Evolutionary conservation across 2,797 vertebrate species (phyloP), one percentile per base, ranked within the genome.

Genomic region (Coluber constrictor): DNA sequence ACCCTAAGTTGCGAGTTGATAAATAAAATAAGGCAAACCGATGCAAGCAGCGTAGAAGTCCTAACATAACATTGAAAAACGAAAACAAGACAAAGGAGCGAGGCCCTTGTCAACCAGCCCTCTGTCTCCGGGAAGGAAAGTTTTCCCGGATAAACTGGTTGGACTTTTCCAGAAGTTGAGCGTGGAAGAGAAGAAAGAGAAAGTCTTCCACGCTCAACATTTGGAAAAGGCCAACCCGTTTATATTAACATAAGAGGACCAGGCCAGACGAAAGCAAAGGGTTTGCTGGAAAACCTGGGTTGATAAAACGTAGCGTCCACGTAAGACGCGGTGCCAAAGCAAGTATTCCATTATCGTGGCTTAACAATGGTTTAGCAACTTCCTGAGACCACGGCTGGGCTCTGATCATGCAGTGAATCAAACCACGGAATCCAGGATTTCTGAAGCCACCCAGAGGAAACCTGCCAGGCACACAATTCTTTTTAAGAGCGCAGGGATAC

Each of bases 361-460:
- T 43, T 43, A 4, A 79, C 9, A 43, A 43, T 23, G 37, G 32
- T 18, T 4, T 37, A 10, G 5, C 16, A 20, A 20, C 32, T 20
- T 79, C 3, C 32, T 9, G 3, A 9, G 32, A 20, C 11, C 9
- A 3, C 1, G 12, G 63, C 27, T 12, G 27, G 27, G 27, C 12
- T 66, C 27, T 5, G 29, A 5, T 9, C n/a, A 9, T 11, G 6
- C 18, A 60, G 4, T 0, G 12, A 51, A 8, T 16, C 29, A 4
- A 56, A 54, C 1, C 1, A 1, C 7, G 15, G 4, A 60, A 57
- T 3, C 7, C 5, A 79, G 3, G 70, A 43, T 20, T 43, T 79
- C 18, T 23, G 32, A 20, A 23, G 32, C 6, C 70, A 9, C 32
- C n/a, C 66, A 18, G 66, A 37, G 66, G 15, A 1, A 32, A 70